Base-by-base conservation (phyloP, 1,140 invertebrate species). In the Rhopalosiphum maidis region DNA sequence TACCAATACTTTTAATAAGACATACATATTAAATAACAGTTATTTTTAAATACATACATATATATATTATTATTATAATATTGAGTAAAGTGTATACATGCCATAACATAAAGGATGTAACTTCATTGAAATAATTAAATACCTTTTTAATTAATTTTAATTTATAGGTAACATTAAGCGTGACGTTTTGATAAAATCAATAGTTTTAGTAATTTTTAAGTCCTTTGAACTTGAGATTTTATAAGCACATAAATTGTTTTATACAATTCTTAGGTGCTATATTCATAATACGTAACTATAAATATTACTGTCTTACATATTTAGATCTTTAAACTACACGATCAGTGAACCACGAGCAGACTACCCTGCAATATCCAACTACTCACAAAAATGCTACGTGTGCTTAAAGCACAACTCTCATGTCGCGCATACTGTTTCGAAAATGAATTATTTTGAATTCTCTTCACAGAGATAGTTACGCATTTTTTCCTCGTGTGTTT, bases 381-480 rank as follows among this genome's bases (percentile, higher is more conserved):
- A 54, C n/a, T 51, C 48, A 37, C 35, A 88, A 88, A 43, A 88
- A 15, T 88, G 46, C 30, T 89, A 88, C 18, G 22, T 55, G 87
- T 89, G 43, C 48, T 89, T 60, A 88, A 90, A 90, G 88, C 54
- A 43, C 88, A 25, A 43, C 15, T 60, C 88, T 30, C 2, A 15
- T 30, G 54, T 60, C 88, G 4, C 37, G 37, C 54, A 25, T 41
- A 90, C 88, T 25, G 37, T 90, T 90, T 60, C 5, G 18, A 60
- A 90, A 90, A 54, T 21, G 21, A 90, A 90, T 60, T 90, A 60
- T 90, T 90, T 90, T 60, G 21, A 35, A 60, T 90, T 90, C 37
- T 15, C 54, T 90, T 41, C 88, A 90, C 54, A 41, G 54, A 90
- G 51, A 90, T 25, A 90, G 54, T 60, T 30, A 30, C 35, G 35